Evolutionary conservation across 2,888 invertebrate genomes (phyloP).

Genomic region (Troilus luridus): DNA sequence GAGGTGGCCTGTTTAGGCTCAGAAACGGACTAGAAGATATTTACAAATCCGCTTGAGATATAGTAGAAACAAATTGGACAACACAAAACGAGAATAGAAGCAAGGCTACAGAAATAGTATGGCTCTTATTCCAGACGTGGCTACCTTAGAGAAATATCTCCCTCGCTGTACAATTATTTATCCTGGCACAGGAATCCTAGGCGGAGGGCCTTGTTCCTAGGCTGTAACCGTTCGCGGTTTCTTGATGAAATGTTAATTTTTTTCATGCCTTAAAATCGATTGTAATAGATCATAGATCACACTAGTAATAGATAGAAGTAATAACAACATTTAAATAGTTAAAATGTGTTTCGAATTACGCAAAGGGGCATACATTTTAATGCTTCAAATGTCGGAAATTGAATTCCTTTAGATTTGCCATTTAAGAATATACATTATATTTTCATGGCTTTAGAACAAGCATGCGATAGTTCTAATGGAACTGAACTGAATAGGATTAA

Average conservation of each 20-base stretch:
- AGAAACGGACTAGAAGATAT: constrained; percentile 21
- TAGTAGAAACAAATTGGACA: constrained; percentile 43
- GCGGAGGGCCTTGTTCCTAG: neutral
- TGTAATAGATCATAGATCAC: neutral
- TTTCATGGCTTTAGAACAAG: too few species aligned
- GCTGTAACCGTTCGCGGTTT: neutral
- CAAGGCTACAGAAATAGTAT: constrained; percentile 18
- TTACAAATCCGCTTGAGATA: constrained; percentile 40
- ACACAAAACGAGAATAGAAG: constrained; percentile 35
- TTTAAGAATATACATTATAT: too few species aligned
- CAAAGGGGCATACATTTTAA: too few species aligned
- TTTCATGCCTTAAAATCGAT: neutral
- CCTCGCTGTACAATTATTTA: constrained; percentile 6
- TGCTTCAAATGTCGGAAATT: too few species aligned
- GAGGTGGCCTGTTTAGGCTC: neutral
- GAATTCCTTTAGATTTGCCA: too few species aligned
- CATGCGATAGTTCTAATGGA: too few species aligned
- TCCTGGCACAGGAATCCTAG: neutral
- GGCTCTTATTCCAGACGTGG: constrained; percentile 28
- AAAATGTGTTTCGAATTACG: too few species aligned
- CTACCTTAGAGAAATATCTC: constrained; percentile 34
- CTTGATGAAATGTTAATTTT: neutral
- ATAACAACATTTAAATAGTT: too few species aligned
- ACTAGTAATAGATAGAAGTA: too few species aligned
- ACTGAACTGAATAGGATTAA: too few species aligned